These are phyloP conservation scores for Meleagris gallopavo DNA, from an alignment of 2,113 vertebrate species.

Conservation along the genomic window DNA sequence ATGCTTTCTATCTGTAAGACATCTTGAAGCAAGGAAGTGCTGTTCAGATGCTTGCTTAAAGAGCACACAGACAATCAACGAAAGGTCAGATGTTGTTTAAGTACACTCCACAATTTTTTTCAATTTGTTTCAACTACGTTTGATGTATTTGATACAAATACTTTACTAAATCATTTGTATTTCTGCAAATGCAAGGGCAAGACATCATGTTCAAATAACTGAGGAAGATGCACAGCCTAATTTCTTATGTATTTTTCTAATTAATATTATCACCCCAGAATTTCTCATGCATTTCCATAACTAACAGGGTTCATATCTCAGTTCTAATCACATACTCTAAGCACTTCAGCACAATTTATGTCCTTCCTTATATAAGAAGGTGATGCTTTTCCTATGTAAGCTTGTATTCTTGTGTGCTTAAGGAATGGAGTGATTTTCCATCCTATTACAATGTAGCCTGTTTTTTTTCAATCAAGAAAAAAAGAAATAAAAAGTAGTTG, in stretches of 20 bases:
- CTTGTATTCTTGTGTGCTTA: not conserved
- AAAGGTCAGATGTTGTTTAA: constrained; percentile 47
- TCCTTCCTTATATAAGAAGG: not conserved
- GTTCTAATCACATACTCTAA: not conserved
- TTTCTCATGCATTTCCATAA: not conserved
- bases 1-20: not conserved
- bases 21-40: not conserved
- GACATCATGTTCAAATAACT: constrained; percentile 22
- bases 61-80: not conserved
- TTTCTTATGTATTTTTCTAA: constrained; percentile 2
- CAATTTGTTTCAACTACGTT: constrained; percentile 48
- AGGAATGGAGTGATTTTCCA: not conserved
- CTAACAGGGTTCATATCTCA: not conserved
- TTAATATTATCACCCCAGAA: not conserved
- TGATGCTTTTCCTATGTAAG: not conserved
- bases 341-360: not conserved
- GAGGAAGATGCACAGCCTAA: not conserved
- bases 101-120: constrained; percentile 16
- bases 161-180: constrained; percentile 17
- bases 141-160: constrained; percentile 61
- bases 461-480: not conserved
- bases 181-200: constrained; percentile 28
- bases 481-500: not conserved
- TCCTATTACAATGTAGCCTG: not conserved
- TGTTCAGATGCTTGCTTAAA: constrained; percentile 12